phyloP scores from a whole-genome alignment of 1,140 invertebrate species.

The Scaptomyza montana region DNA sequence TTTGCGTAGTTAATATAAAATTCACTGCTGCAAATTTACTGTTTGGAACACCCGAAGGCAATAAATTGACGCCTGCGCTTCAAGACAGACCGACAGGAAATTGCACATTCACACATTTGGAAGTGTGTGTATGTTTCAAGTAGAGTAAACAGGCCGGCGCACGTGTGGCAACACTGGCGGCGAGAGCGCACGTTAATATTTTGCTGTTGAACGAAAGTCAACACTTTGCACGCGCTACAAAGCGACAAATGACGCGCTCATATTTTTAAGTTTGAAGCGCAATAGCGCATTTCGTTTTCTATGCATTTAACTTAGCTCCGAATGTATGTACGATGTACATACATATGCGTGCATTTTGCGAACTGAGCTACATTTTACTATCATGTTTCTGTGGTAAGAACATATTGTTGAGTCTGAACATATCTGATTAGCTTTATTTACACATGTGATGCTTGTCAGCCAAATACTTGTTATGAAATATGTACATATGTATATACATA shows the following conservation, averaged over 20 bases:
- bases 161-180: constrained; percentile 44
- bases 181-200: constrained; percentile 24
- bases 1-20: neutral
- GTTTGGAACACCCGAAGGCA: neutral
- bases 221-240: constrained; percentile 33
- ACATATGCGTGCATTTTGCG: constrained; percentile 22
- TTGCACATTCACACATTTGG: constrained; percentile 12
- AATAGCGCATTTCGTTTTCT: constrained; percentile 38
- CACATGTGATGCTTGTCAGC: constrained; percentile 30
- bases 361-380: constrained; percentile 5
- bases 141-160: constrained; percentile 19
- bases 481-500: neutral
- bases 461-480: neutral
- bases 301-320: constrained; percentile 17
- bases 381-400: neutral
- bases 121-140: constrained; percentile 5
- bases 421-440: neutral
- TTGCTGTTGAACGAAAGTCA: constrained; percentile 20
- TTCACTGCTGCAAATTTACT: constrained; percentile 16
- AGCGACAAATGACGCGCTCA: constrained; percentile 38
- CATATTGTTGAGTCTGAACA: constrained; percentile 9
- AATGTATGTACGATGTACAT: constrained; percentile 8
- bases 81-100: constrained; percentile 26
- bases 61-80: constrained; percentile 20
- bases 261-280: constrained; percentile 22